Base-by-base conservation (phyloP, 1,140 invertebrate genomes). In the Scylla paramamosain region DNA sequence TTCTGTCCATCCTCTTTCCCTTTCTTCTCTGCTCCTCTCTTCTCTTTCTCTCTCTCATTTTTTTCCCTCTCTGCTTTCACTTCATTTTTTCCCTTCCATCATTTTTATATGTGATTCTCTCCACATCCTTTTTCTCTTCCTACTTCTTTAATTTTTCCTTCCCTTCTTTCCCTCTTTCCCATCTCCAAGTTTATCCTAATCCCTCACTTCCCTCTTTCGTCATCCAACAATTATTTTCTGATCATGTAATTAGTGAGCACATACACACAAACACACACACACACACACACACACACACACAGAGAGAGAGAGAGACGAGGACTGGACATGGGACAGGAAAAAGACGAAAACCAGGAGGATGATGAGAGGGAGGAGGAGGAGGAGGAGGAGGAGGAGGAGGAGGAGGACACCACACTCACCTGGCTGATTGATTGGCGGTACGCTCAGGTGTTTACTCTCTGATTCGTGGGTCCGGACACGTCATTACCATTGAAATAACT, bases 401-500 rank as follows among this genome's bases (percentile, higher is more conserved):
- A 29, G 67, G 52, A 77, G 29, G 59, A 67, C 10, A 59, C 32
- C 92, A 25, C 46, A 52, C 92, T 52, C 87, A 84, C 92, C 29
- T 12, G 28, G 28, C 39, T 94, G 93, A 94, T 94, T 94, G 93
- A 94, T 94, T 77, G 88, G 88, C 32, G 59, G 59, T 29, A 48
- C 86, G 48, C 93, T 45, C 87, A 83, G 45, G 92, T 90, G 87
- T 91, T 77, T 91, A 46, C 31, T 67, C 59, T 14, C 48, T 83
- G 87, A 82, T 91, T 91, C 93, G 87, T 89, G 46, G 67, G 87
- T 28, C 29, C 48, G 52, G 45, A 25, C 88, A 29, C 59, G 67
- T 89, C 67, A 94, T 94, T 91, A 94, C 93, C 59, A 31, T 52
- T 83, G 39, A 67, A 90, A 94, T 94, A 46, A 94, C 93, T 77